Conservation (phyloP, 2,797 vertebrate species). For the Oryzias dopingdopingensis region DNA sequence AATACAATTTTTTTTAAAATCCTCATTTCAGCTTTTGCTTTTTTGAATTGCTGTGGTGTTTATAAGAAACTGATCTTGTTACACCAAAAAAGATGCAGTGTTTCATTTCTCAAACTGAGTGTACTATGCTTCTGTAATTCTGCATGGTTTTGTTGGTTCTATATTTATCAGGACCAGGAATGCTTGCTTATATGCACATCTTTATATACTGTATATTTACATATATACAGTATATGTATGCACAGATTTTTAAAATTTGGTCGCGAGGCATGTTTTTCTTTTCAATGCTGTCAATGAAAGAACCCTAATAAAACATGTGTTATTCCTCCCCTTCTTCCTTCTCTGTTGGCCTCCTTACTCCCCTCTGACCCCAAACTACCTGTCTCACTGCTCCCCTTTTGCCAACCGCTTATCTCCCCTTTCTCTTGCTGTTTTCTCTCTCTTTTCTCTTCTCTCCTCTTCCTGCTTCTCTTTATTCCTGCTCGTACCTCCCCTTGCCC, state of each 20-base stretch:
- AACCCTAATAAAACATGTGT: slow-evolving; percentile 64
- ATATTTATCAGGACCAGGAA: slow-evolving; percentile 72
- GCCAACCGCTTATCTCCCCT: slow-evolving; percentile 14
- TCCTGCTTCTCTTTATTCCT: slow-evolving; percentile 25
- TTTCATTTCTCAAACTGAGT: slow-evolving; percentile 37
- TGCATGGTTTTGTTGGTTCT: slow-evolving; percentile 79
- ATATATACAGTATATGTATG: slow-evolving; percentile 55
- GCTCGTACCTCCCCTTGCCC: slow-evolving; percentile 20
- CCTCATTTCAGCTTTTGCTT: no score
- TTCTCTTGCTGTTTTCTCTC: slow-evolving; percentile 6
- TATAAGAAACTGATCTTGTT: neutral
- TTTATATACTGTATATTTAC: slow-evolving; percentile 31
- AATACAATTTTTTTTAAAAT: neutral
- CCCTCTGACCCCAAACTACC: slow-evolving; percentile 44
- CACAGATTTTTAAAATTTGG: slow-evolving; percentile 38
- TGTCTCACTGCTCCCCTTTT: slow-evolving; percentile 32
- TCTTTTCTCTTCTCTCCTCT: slow-evolving; percentile 12
- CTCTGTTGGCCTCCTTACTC: slow-evolving; percentile 34
- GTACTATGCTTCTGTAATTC: slow-evolving; percentile 69
- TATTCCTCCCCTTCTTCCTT: slow-evolving; percentile 47
- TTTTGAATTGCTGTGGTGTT: no score
- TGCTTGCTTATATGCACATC: slow-evolving; percentile 52
- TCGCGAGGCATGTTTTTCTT: slow-evolving; percentile 72
- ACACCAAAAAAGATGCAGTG: slow-evolving; percentile 14
- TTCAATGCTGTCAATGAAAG: slow-evolving; percentile 36